Base-by-base conservation (phyloP, 2,113 vertebrate genomes). In the Tachysurus vachellii region DNA sequence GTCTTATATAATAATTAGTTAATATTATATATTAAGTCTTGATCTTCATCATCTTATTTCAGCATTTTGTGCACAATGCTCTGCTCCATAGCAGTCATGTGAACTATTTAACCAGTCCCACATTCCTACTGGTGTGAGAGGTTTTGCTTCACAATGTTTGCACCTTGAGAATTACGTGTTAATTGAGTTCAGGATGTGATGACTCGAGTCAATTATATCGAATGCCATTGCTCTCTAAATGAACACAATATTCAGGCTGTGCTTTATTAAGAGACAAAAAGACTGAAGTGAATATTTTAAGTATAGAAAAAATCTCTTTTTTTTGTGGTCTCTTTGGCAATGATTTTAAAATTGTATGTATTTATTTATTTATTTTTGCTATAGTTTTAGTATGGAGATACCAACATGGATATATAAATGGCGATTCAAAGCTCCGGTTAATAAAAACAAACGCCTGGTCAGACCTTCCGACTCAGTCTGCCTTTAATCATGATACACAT, bases 401-500 rank as follows among this genome's bases (percentile, higher is more conserved):
- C 17, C 47, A 50, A 50, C 1, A 50, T 50, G 47, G 47, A 47
- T 47, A 12, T 12, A 17, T 76, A 53, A 14, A 76, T 54, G 47
- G 13, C 12, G n/a, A 28, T 77, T 77, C 26, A 54, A 53, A 54
- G 54, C 36, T 71, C 36, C 80, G 62, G 17, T 86, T 53, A 57
- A 82, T 59, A 23, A 73, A 59, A 42, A 81, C 36, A 21, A 56
- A 17, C 50, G 16, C 13, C 42, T 56, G 85, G 16, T 76, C 56
- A 42, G 64, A 59, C 82, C 23, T 82, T 82, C 44, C 81, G n/a
- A 26, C 44, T 36, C 3, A 19, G 54, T 59, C 71, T 81, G 19
- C 26, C 53, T 82, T 4, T 50, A 88, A 82, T 86, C n/a, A 83
- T 86, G 50, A 57, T 77, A 84, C 56, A 82, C 87, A 90, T 77